Base-by-base conservation (phyloP, 2,113 vertebrate species). In the Trogon melanurus region DNA sequence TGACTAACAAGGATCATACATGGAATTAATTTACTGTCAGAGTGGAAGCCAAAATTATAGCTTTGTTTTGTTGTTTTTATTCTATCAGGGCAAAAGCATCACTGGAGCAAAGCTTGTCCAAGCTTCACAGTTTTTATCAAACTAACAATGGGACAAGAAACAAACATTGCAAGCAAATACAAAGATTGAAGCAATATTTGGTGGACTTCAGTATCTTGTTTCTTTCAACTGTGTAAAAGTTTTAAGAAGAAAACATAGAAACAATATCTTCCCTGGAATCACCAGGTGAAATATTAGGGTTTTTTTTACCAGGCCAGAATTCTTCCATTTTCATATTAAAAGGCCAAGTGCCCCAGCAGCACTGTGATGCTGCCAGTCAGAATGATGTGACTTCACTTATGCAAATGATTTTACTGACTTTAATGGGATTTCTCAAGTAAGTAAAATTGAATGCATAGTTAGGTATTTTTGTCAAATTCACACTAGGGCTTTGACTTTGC, bases 21-120 rank as follows among this genome's bases (percentile, higher is more conserved):
- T 71, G 61, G 76, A 91, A 94, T 79, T 80, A 85, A 87, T 53
- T 94, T 45, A 64, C 65, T 57, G 57, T 78, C 38, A 70, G 29
- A 56, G 18, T 0, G 0, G 11, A 3, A n/a, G 11, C 12, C 62
- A 47, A 69, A 84, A 67, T 51, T 29, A 74, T 8, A 54, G 69
- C 21, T 84, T 83, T 91, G 20, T 25, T 84, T 83, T 91, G 20
- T 36, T 65, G 29, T 38, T 21, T 60, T 67, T 85, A 67, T 62
- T 75, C 53, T 66, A 64, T 18, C 36, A 41, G 48, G 71, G 38
- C 4, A 87, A 85, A 91, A 71, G 26, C 12, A 74, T 47, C 69
- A 27, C 45, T 86, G 57, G 23, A 57, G 50, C 61, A 93, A 79
- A 95, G 32, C 22, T 50, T 27, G n/a, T 27, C 15, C 36, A 62